phyloP scores from a whole-genome alignment of 2,888 invertebrate species.

The Geotrupes spiniger region DNA sequence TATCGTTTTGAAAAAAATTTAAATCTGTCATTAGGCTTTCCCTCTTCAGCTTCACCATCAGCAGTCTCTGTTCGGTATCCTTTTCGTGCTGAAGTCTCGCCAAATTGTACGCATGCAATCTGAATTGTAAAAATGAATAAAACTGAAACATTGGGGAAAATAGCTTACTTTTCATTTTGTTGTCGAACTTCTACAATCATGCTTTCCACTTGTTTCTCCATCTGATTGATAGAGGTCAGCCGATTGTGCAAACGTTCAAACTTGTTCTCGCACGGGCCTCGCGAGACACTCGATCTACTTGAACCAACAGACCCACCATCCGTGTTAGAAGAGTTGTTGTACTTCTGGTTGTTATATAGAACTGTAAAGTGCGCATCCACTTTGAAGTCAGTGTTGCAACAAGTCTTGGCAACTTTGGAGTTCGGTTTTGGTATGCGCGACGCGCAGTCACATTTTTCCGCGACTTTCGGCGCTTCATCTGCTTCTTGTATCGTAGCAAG shows the following conservation, averaged over 20 bases:
- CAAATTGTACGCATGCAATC: slow-evolving; percentile 2
- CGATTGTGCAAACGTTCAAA: slow-evolving; percentile 8
- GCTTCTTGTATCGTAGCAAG: no score
- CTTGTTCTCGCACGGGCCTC: no score
- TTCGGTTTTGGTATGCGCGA: neutral
- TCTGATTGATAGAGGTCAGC: slow-evolving; percentile 12
- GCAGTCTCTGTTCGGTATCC: slow-evolving; percentile 7
- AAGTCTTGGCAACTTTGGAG: no score
- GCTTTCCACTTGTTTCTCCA: slow-evolving; percentile 14
- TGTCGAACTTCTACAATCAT: slow-evolving; percentile 12
- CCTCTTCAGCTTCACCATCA: slow-evolving; percentile 16
- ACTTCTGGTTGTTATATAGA: slow-evolving; percentile 13
- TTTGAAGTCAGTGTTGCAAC: slow-evolving; percentile 4
- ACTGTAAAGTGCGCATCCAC: slow-evolving; percentile 9
- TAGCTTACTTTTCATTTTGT: slow-evolving; percentile 15
- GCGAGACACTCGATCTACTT: neutral
- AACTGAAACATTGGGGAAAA: no score
- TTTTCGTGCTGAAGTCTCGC: slow-evolving; percentile 8
- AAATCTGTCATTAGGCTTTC: slow-evolving; percentile 17
- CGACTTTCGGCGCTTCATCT: neutral
- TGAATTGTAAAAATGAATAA: neutral
- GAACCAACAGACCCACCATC: neutral
- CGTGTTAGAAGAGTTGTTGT: neutral
- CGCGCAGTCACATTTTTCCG: neutral
- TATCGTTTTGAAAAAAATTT: slow-evolving; percentile 10